Evolutionary conservation across 2,113 vertebrate species (phyloP).

Genomic region (Coptodon bakossiorum): DNA sequence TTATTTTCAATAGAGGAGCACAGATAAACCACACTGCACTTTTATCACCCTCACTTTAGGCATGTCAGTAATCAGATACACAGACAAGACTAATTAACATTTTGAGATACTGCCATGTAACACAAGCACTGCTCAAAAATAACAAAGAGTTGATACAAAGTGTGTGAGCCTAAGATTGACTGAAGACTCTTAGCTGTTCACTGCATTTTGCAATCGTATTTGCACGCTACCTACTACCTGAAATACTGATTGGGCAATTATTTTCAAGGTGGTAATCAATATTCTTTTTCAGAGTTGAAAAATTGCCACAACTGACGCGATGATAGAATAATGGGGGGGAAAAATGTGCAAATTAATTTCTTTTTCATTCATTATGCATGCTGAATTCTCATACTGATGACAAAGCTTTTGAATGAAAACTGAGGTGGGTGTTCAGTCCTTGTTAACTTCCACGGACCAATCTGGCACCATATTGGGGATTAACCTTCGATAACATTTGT

Average conservation of each 20-base stretch:
- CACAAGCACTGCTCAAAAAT: slow-evolving; percentile 8
- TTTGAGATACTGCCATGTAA: slow-evolving; percentile 54
- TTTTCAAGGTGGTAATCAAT: slow-evolving; percentile 12
- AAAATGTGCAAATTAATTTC: slow-evolving; percentile 21
- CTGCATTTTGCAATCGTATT: neutral
- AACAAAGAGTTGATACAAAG: slow-evolving; percentile 38
- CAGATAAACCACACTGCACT: slow-evolving; percentile 52
- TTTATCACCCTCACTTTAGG: slow-evolving; percentile 67
- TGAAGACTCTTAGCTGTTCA: neutral
- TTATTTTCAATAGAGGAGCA: slow-evolving; percentile 53
- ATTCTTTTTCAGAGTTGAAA: slow-evolving; percentile 22
- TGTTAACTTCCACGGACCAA: neutral
- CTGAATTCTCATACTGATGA: neutral
- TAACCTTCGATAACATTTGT: slow-evolving; percentile 2
- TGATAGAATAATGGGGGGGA: neutral
- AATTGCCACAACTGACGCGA: neutral
- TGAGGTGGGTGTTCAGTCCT: slow-evolving; percentile 4
- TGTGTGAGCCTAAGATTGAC: slow-evolving; percentile 1
- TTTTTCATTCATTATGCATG: slow-evolving; percentile 6
- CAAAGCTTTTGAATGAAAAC: neutral
- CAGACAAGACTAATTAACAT: slow-evolving; percentile 65
- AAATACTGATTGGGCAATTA: neutral
- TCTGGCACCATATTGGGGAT: neutral
- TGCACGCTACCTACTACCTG: neutral
- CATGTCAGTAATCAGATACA: slow-evolving; percentile 63